Conservation (phyloP, 1,140 invertebrate species). For the Sinonovacula constricta region DNA sequence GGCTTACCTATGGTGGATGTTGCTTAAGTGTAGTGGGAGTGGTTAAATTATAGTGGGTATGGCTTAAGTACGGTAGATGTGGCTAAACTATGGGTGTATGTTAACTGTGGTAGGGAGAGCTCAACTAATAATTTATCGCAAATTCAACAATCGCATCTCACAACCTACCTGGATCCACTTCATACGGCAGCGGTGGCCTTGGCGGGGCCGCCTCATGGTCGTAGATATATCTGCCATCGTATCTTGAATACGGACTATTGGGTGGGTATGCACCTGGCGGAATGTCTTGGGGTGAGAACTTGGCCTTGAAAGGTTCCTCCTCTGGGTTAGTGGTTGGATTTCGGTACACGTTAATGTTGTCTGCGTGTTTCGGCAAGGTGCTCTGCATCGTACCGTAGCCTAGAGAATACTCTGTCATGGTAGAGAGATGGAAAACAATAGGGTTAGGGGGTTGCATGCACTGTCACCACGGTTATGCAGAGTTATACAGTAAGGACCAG, state of each 20-base stretch:
- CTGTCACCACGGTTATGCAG: too few species aligned
- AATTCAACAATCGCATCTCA: background rate
- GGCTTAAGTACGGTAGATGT: too few species aligned
- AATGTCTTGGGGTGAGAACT: constrained; percentile 53
- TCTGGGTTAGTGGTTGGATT: constrained; percentile 58
- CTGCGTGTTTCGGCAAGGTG: constrained; percentile 56
- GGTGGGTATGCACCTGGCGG: constrained; percentile 65
- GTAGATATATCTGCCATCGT: constrained; percentile 79
- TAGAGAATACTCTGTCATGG: constrained; percentile 40
- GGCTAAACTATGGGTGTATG: too few species aligned
- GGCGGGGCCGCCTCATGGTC: constrained; percentile 85
- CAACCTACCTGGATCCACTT: constrained; percentile 56
- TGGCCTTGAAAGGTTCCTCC: constrained; percentile 58
- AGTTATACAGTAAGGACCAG: too few species aligned
- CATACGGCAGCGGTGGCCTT: constrained; percentile 89
- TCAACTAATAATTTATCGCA: too few species aligned
- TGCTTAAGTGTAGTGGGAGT: too few species aligned
- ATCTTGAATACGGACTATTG: constrained; percentile 61
- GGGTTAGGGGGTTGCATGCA: too few species aligned
- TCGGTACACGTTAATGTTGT: constrained; percentile 69
- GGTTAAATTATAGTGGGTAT: too few species aligned
- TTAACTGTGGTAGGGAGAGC: too few species aligned
- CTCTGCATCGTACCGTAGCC: constrained; percentile 68
- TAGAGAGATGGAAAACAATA: too few species aligned
- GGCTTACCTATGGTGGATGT: too few species aligned